Conservation (phyloP, 2,888 invertebrate genomes). For the Brachyptera risi region DNA sequence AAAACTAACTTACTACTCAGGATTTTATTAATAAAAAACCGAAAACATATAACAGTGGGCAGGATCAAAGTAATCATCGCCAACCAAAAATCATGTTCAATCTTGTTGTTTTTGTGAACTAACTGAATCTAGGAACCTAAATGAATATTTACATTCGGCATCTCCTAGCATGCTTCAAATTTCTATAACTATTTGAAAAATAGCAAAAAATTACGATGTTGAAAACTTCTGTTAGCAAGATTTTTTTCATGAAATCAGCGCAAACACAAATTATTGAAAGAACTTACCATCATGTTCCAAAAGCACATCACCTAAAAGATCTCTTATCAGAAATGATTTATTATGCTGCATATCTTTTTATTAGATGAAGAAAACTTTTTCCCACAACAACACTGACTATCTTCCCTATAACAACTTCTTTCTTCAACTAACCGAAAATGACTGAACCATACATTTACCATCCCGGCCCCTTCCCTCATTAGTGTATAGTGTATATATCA, state of each 20-base stretch:
- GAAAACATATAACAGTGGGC: no score
- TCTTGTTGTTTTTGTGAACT: no score
- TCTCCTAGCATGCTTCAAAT: background rate
- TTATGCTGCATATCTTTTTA: constrained; percentile 42
- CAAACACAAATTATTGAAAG: background rate
- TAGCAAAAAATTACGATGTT: background rate
- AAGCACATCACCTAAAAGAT: constrained; percentile 74
- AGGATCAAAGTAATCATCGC: no score
- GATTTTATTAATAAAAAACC: no score
- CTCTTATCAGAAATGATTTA: constrained; percentile 81
- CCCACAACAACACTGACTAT: background rate
- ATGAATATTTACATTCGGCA: no score
- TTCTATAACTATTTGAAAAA: background rate
- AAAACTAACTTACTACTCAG: no score
- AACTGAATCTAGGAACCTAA: no score
- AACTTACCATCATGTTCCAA: constrained; percentile 47
- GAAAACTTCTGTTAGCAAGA: constrained; percentile 24
- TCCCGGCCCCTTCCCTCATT: constrained; percentile 17
- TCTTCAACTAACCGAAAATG: constrained; percentile 8
- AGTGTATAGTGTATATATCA: background rate
- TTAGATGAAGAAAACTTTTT: background rate
- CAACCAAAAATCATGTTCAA: no score
- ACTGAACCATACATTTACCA: background rate
- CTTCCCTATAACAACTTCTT: background rate
- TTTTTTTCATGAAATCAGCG: constrained; percentile 9